Evolutionary conservation across 1,140 invertebrate genomes (phyloP), one percentile per base, ranked within the genome.

Genomic region (Cyclargus thomasi): DNA sequence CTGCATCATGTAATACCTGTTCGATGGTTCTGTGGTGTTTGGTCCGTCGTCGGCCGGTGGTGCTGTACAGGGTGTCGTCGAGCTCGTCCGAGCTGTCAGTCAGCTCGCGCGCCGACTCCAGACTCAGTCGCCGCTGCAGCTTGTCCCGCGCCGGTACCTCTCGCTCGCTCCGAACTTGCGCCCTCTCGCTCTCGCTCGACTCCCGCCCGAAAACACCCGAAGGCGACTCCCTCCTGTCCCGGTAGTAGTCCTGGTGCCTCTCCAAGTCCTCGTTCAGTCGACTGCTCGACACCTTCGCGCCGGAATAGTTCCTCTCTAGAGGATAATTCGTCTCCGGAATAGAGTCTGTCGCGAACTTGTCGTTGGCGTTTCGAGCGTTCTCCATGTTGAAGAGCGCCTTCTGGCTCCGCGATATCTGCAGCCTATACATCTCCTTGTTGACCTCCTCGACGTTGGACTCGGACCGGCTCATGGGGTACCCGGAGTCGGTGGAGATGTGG

Each of bases 71-170:
- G 14, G 84, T 85, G 68, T 91, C 92, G 70, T 93, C 92, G 22
- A 91, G 82, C 62, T 93, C 94, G 70, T 94, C 94, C 16, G 94
- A 93, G 74, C 92, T 95, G 72, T 95, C 95, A 0, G 94, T 95
- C 10, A 94, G 81, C 62, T 94, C 94, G 22, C 94, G 83, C 8
- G 94, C 94, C 1, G 94, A 95, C 75, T 95, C 95, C n/a, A 95
- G 76, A 21, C 94, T 95, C 35, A 95, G 84, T 18, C 95, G 88
- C 63, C 94, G 83, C 74, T 94, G 92, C 65, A 88, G 71, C 63
- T 88, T 88, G 57, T 90, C 88, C 7, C 85, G 73, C 3, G 62
- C 74, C 1, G 74, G 63, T 16, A 67, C 53, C 47, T 85, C 81
- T 20, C 82, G 70, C 66, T 85, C 81, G 14, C n/a, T 67, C 23